Percentiles rank a stretch among this genome's conserved stretches.
phyloP scores from a whole-genome alignment of 2,888 invertebrate genomes.

The Lepidochitona cinerea region DNA sequence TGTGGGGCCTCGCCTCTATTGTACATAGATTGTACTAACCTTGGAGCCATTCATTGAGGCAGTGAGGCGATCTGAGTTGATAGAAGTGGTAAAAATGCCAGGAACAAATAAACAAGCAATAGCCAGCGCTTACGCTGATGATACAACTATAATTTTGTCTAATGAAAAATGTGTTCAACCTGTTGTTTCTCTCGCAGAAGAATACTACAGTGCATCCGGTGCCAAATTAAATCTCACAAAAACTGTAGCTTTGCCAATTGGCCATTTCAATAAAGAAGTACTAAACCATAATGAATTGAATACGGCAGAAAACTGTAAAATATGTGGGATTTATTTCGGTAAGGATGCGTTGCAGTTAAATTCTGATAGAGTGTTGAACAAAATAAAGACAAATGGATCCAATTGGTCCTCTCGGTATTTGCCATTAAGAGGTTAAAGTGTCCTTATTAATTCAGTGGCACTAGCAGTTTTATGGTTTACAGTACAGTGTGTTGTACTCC shows the following conservation, averaged over 20 bases:
- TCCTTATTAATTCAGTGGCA: not conserved
- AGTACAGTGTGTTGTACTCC: not conserved
- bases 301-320: not conserved
- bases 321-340: not conserved
- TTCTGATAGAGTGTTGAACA: not conserved
- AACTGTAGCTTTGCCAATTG: slow-evolving; percentile 26
- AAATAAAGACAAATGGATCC: not conserved
- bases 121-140: slow-evolving; percentile 18
- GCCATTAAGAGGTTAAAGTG: not conserved
- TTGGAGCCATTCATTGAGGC: not conserved
- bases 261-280: slow-evolving; percentile 23
- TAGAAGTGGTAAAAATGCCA: slow-evolving; percentile 20
- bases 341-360: not conserved
- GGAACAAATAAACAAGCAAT: slow-evolving; percentile 6
- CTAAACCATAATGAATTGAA: not conserved
- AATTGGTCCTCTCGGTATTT: not conserved
- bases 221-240: slow-evolving; percentile 30
- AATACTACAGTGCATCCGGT: slow-evolving; percentile 18
- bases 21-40: too few relatives aligned
- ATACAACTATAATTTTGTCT: slow-evolving; percentile 13
- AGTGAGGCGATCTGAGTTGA: not conserved
- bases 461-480: not conserved
- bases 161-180: not conserved
- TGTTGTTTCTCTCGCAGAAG: not conserved
- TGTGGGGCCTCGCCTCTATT: too few relatives aligned